Conservation (phyloP, 2,113 vertebrate genomes). For the Neotragus pygmaeus region DNA sequence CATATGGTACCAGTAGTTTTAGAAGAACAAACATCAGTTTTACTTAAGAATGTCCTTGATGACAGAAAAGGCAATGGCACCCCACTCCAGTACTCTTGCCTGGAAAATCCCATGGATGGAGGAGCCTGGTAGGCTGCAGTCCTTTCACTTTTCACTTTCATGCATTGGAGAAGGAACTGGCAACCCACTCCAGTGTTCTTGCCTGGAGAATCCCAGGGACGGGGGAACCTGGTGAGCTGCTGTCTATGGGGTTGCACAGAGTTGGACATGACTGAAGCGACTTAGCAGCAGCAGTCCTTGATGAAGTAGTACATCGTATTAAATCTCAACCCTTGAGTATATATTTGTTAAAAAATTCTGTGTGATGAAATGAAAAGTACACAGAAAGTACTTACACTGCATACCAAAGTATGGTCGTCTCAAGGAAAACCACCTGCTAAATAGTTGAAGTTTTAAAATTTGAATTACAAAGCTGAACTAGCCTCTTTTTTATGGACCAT, state of each 20-base stretch:
- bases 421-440: neutral
- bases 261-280: too few relatives aligned
- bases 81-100: too few relatives aligned
- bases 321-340: neutral
- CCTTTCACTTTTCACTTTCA: too few relatives aligned
- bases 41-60: neutral
- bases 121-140: too few relatives aligned
- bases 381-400: neutral
- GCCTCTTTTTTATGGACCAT: neutral
- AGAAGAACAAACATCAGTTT: neutral
- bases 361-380: neutral
- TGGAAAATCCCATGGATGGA: too few relatives aligned
- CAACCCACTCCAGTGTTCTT: too few relatives aligned
- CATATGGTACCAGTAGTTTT: neutral
- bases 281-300: neutral
- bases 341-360: neutral
- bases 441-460: neutral
- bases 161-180: too few relatives aligned
- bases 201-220: too few relatives aligned
- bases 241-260: too few relatives aligned
- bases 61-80: neutral
- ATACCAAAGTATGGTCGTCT: neutral
- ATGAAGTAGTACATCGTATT: neutral
- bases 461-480: neutral
- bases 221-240: too few relatives aligned